These are phyloP conservation scores for Timema cristinae DNA, from an alignment of 2,888 invertebrate genomes.

Conservation along the genomic window DNA sequence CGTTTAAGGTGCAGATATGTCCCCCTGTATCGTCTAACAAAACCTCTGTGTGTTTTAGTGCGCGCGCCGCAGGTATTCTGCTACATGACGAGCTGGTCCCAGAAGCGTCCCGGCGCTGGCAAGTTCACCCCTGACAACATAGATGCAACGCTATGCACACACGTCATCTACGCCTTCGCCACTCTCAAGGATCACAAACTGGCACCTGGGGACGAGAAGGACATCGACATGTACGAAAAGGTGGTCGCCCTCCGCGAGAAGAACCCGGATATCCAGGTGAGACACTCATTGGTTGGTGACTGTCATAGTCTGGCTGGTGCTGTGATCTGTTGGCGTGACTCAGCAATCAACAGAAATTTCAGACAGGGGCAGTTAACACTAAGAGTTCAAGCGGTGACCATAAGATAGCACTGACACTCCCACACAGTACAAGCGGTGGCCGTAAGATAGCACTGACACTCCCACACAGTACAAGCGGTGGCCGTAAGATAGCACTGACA, in stretches of 20 bases:
- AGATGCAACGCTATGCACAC: conserved; percentile 85
- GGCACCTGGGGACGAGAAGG: conserved; percentile 73
- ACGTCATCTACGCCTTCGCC: conserved; percentile 92
- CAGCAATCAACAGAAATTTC: neutral
- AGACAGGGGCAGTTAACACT: too few relatives aligned
- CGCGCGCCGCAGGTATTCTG: conserved; percentile 87
- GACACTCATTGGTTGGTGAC: conserved; percentile 13
- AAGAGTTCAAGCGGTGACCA: too few relatives aligned
- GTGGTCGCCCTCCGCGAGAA: conserved; percentile 81
- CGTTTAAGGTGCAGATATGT: too few relatives aligned
- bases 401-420: too few relatives aligned
- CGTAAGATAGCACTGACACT: too few relatives aligned
- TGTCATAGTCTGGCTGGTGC: too few relatives aligned
- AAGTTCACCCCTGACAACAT: conserved; percentile 87
- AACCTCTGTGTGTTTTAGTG: conserved; percentile 49
- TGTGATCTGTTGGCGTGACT: neutral
- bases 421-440: too few relatives aligned
- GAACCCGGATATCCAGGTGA: conserved; percentile 81
- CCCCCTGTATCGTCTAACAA: too few relatives aligned
- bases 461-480: too few relatives aligned
- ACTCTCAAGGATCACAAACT: conserved; percentile 82
- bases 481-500: too few relatives aligned
- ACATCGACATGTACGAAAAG: conserved; percentile 80
- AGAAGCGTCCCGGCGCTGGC: conserved; percentile 83
- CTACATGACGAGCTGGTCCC: conserved; percentile 95